phyloP scores from a whole-genome alignment of 2,113 vertebrate genomes.

The Rhea americana region DNA sequence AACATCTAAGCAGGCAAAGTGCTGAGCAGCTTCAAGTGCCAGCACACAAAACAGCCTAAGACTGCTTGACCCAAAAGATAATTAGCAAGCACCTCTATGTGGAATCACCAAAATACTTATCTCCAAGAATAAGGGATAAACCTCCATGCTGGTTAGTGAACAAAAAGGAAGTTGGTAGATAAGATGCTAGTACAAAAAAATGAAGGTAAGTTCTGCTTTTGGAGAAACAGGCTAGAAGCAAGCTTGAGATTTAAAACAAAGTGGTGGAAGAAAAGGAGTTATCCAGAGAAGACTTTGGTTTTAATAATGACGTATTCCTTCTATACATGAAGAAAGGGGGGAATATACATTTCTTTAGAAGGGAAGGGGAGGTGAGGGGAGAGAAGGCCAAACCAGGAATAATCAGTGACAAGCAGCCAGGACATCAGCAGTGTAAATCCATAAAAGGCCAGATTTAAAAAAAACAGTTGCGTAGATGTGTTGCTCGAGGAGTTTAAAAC shows the following conservation, averaged over 20 bases:
- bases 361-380: too few species aligned
- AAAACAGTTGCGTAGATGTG: background rate
- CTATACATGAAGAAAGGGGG: background rate
- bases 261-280: background rate
- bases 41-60: background rate
- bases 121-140: background rate
- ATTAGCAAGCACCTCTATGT: background rate
- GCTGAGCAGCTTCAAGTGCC: background rate
- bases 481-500: background rate
- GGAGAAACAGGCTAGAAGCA: background rate
- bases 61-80: background rate
- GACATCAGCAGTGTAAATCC: background rate
- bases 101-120: background rate
- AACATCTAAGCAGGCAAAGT: background rate
- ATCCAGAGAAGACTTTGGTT: background rate
- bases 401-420: background rate
- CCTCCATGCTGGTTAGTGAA: fast-evolving
- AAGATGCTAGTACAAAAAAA: background rate
- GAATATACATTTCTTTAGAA: background rate
- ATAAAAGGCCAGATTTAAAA: background rate
- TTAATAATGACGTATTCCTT: background rate
- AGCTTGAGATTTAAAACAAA: background rate
- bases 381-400: background rate
- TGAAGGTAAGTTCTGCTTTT: background rate
- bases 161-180: background rate